Percentiles rank a stretch among this genome's conserved stretches.
These are phyloP conservation scores for Lasius fuliginosus DNA, from an alignment of 2,888 invertebrate genomes.

Conservation along the genomic window DNA sequence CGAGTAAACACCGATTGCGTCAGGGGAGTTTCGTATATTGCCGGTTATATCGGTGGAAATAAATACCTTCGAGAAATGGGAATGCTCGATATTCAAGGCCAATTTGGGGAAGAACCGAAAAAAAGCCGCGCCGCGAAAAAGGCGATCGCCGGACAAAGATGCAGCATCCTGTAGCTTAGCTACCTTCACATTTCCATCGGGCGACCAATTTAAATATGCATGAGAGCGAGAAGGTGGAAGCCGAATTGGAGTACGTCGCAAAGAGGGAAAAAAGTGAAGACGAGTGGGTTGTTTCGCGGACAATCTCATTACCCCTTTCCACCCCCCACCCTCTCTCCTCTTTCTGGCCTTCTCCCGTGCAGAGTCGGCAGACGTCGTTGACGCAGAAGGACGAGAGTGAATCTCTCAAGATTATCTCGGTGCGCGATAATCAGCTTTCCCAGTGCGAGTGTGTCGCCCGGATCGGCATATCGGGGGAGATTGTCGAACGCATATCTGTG, in stretches of 20 bases:
- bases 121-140: background rate
- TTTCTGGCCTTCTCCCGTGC: background rate
- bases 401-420: constrained; percentile 66
- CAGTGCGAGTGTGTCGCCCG: constrained; percentile 50
- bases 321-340: background rate
- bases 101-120: constrained; percentile 21
- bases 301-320: constrained; percentile 76
- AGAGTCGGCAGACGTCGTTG: constrained; percentile 50
- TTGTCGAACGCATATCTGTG: constrained; percentile 64
- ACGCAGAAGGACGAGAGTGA: constrained; percentile 53
- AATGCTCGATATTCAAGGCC: constrained; percentile 40
- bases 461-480: constrained; percentile 42
- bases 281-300: constrained; percentile 74
- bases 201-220: constrained; percentile 81
- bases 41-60: background rate
- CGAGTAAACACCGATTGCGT: background rate
- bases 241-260: constrained; percentile 15
- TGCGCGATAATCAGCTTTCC: constrained; percentile 74
- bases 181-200: constrained; percentile 73
- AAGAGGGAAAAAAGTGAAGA: constrained; percentile 51
- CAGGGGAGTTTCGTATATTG: background rate
- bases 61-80: constrained; percentile 22
- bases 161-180: constrained; percentile 34
- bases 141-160: background rate
- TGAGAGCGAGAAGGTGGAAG: constrained; percentile 61